These are phyloP conservation scores for Hypercompe scribonia DNA, from an alignment of 2,888 invertebrate genomes.

Conservation along the genomic window DNA sequence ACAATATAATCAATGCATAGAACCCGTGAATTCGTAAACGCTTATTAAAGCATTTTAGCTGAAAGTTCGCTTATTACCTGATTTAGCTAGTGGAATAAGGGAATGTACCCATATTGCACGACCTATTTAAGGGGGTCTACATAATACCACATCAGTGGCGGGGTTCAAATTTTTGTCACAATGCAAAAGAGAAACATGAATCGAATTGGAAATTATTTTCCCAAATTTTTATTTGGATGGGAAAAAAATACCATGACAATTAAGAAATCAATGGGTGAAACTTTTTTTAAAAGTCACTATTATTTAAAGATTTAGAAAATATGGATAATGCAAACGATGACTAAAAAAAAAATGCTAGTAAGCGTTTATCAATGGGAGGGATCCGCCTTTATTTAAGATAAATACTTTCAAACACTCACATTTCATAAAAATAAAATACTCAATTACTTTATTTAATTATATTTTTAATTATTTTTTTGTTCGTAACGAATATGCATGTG, in stretches of 20 bases:
- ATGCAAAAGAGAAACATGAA: no score
- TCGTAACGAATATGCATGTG: slow-evolving; percentile 41
- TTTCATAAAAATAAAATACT: neutral
- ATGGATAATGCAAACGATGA: neutral
- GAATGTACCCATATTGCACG: no score
- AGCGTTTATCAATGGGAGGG: neutral
- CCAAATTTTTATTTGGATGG: no score
- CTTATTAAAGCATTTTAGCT: neutral
- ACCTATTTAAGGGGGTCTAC: no score
- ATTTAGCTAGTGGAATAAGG: neutral
- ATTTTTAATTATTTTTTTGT: slow-evolving; percentile 16
- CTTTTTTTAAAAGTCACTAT: neutral
- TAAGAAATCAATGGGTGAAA: neutral
- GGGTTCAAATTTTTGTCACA: no score
- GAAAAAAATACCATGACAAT: no score
- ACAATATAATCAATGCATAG: slow-evolving; percentile 15
- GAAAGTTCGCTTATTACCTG: neutral
- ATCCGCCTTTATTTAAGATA: neutral
- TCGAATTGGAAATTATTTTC: no score
- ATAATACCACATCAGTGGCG: no score
- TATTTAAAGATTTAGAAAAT: neutral
- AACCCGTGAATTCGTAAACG: slow-evolving; percentile 2
- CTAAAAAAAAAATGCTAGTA: neutral
- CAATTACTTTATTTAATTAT: neutral
- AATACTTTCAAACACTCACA: neutral